Evolutionary conservation across 2,888 invertebrate species (phyloP).

Genomic region (Philereme transversata): DNA sequence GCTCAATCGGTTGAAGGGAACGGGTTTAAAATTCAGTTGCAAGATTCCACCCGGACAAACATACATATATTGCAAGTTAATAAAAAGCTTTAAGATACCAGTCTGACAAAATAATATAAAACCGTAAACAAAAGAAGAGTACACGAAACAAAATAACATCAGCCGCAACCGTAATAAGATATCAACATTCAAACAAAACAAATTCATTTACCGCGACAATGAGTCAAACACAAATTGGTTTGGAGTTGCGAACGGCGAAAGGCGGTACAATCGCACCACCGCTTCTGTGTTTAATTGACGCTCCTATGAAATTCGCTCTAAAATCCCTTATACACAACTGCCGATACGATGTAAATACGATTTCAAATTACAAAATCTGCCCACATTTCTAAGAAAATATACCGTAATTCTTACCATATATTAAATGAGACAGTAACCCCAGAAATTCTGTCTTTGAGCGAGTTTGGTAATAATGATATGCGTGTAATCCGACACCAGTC

Average conservation of each 20-base stretch:
- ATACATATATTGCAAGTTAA: no score
- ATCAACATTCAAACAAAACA: slow-evolving; percentile 35
- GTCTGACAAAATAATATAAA: neutral
- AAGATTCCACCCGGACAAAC: no score
- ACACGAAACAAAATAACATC: slow-evolving; percentile 15
- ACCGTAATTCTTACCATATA: neutral
- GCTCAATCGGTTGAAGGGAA: no score
- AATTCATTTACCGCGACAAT: slow-evolving; percentile 46
- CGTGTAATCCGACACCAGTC: no score
- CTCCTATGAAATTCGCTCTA: slow-evolving; percentile 59
- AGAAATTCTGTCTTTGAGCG: no score
- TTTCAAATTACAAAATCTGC: no score
- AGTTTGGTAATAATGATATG: no score
- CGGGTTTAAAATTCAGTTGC: no score
- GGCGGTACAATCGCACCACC: slow-evolving; percentile 49
- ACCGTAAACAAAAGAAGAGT: slow-evolving; percentile 6
- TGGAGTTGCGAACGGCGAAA: slow-evolving; percentile 40
- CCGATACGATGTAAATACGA: slow-evolving; percentile 11
- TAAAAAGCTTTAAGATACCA: neutral
- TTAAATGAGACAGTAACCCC: no score
- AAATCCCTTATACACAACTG: neutral
- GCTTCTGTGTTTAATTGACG: slow-evolving; percentile 56
- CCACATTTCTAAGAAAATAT: neutral
- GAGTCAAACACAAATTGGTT: slow-evolving; percentile 52
- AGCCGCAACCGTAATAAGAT: slow-evolving; percentile 22